Evolutionary conservation across 2,113 vertebrate species (phyloP).

Genomic region (Epinephelus fuscoguttatus): DNA sequence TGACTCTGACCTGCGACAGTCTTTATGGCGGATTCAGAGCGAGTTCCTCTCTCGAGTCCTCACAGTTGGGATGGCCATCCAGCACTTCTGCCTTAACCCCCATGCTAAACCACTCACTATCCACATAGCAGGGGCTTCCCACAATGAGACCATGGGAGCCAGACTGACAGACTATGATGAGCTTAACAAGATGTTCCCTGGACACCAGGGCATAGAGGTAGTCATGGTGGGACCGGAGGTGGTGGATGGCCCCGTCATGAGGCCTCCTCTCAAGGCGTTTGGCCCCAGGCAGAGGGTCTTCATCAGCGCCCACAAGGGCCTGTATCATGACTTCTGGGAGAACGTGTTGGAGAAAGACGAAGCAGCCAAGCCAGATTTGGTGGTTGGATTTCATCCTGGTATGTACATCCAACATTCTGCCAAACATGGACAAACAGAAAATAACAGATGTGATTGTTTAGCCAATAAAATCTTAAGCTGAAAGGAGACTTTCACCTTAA

Average conservation of each 20-base stretch:
- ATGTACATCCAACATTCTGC: slow-evolving; percentile 31
- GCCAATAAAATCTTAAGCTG: neutral
- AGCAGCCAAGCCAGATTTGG: slow-evolving; percentile 88
- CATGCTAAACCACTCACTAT: slow-evolving; percentile 86
- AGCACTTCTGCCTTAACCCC: slow-evolving; percentile 83
- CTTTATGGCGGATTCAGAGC: slow-evolving; percentile 89
- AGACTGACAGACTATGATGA: slow-evolving; percentile 90
- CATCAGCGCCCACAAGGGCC: slow-evolving; percentile 91
- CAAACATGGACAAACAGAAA: neutral
- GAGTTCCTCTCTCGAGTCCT: slow-evolving; percentile 91
- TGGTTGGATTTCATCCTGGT: slow-evolving; percentile 97
- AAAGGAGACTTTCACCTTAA: neutral
- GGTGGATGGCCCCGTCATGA: slow-evolving; percentile 85
- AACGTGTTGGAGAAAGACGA: slow-evolving; percentile 88
- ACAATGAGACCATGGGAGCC: slow-evolving; percentile 92
- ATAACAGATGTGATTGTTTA: neutral
- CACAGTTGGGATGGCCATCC: slow-evolving; percentile 88
- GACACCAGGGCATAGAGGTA: slow-evolving; percentile 89
- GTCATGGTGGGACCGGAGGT: slow-evolving; percentile 95
- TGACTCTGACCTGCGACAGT: slow-evolving; percentile 85
- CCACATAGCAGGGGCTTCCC: slow-evolving; percentile 91
- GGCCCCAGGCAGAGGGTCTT: slow-evolving; percentile 85
- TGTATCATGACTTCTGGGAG: slow-evolving; percentile 98
- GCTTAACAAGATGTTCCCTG: slow-evolving; percentile 90
- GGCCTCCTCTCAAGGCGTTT: slow-evolving; percentile 83